Evolutionary conservation across 2,888 invertebrate genomes (phyloP).

Genomic region (Mimas tiliae): DNA sequence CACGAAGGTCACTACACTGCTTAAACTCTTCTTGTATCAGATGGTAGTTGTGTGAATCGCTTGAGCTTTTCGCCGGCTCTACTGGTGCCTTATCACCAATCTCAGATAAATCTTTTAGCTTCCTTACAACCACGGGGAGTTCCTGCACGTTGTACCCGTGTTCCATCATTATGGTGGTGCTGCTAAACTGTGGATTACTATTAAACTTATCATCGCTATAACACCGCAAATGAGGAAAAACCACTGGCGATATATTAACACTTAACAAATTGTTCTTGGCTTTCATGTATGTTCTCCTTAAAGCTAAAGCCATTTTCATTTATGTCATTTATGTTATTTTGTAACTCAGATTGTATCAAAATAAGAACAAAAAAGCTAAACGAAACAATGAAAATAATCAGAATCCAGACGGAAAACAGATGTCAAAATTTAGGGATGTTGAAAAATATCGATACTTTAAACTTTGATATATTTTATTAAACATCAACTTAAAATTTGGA

Average conservation of each 20-base stretch:
- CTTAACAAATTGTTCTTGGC: conserved; percentile 58
- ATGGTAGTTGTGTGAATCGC: conserved; percentile 64
- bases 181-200: conserved; percentile 62
- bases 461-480: no score
- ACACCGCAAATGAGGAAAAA: conserved; percentile 45
- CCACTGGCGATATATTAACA: conserved; percentile 41
- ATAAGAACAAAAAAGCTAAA: conserved; percentile 29
- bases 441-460: no score
- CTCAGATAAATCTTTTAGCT: conserved; percentile 69
- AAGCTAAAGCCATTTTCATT: conserved; percentile 60
- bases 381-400: conserved; percentile 30
- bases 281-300: conserved; percentile 66
- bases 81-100: conserved; percentile 51
- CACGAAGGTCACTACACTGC: conserved; percentile 71
- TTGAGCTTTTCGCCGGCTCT: conserved; percentile 43
- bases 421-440: conserved; percentile 15
- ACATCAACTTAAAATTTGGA: no score
- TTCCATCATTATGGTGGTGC: conserved; percentile 86
- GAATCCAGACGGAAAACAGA: neutral
- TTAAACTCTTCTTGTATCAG: conserved; percentile 77
- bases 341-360: conserved; percentile 15
- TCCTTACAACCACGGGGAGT: conserved; percentile 86
- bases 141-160: conserved; percentile 88
- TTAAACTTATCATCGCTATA: conserved; percentile 64
- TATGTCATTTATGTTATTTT: conserved; percentile 24